phyloP scores from a whole-genome alignment of 1,140 invertebrate genomes.

The Cherax quadricarinatus region DNA sequence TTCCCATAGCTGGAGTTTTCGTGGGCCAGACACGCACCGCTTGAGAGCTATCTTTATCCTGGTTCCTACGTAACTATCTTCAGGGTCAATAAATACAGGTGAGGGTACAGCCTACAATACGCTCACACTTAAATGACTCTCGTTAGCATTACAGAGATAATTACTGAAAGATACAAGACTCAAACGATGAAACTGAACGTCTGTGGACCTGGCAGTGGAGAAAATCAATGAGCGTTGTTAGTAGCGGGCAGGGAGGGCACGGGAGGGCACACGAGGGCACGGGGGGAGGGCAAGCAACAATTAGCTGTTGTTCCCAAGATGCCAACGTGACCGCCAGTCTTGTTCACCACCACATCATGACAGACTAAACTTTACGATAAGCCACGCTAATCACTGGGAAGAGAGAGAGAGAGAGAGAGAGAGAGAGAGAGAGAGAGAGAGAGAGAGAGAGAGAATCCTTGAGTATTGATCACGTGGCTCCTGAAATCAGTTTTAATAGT shows the following conservation, averaged over 20 bases:
- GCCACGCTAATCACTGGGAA: neutral
- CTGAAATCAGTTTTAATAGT: neutral
- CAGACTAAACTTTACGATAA: neutral
- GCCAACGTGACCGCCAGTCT: neutral
- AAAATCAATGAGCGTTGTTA: too few species aligned
- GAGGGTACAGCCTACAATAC: too few species aligned
- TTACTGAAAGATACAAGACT: too few species aligned
- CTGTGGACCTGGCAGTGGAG: too few species aligned
- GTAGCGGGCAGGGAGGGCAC: neutral
- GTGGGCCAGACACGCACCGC: neutral
- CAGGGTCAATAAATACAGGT: too few species aligned
- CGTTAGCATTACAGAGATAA: too few species aligned
- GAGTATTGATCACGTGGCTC: slow-evolving; percentile 8
- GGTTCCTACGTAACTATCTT: too few species aligned
- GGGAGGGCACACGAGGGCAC: neutral
- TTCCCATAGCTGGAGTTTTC: neutral
- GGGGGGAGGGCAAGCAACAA: neutral
- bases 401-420: too few species aligned
- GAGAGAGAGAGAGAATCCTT: neutral
- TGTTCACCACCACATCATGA: neutral
- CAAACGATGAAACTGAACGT: too few species aligned
- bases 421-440: too few species aligned
- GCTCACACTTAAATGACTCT: too few species aligned
- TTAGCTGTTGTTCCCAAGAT: neutral
- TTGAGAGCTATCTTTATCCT: too few species aligned